Percentiles rank a stretch among this genome's conserved stretches.
phyloP scores from a whole-genome alignment of 2,888 invertebrate species.

The Spatulosminthurus flaviceps region DNA sequence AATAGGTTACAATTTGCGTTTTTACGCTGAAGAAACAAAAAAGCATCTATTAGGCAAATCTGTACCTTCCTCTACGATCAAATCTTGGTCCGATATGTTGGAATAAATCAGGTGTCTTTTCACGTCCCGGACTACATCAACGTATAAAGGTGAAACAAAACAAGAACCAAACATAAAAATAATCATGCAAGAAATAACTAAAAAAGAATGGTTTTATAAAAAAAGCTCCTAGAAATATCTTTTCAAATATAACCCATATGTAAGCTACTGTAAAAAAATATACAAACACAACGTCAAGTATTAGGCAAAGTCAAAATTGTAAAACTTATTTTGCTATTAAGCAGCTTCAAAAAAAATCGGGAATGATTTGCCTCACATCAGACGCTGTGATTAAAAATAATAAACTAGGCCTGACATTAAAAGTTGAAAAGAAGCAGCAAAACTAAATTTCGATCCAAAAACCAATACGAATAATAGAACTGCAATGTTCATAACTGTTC shows the following conservation, averaged over 20 bases:
- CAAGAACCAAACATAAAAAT: conserved; percentile 56
- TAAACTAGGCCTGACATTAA: too few species aligned
- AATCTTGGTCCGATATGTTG: conserved; percentile 92
- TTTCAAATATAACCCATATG: too few species aligned
- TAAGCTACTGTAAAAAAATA: too few species aligned
- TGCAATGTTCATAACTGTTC: too few species aligned
- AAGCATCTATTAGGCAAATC: conserved; percentile 44
- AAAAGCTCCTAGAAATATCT: too few species aligned
- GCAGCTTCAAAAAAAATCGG: too few species aligned
- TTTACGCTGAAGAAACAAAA: conserved; percentile 24
- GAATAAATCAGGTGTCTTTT: conserved; percentile 80
- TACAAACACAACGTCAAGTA: neutral
- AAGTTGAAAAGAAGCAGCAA: too few species aligned
- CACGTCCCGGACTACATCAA: conserved; percentile 78
- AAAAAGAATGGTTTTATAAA: conserved; percentile 3
- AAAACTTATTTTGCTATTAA: too few species aligned
- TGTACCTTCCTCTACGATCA: conserved; percentile 85
- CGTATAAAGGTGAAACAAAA: conserved; percentile 58
- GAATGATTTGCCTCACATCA: too few species aligned
- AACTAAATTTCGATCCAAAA: too few species aligned
- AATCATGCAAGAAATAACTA: conserved; percentile 43
- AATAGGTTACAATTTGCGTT: neutral
- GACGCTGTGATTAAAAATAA: too few species aligned
- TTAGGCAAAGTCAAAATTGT: neutral
- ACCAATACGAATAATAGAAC: too few species aligned